These are phyloP conservation scores for Malthinus seriepunctatus DNA, from an alignment of 2,888 invertebrate genomes.

Conservation along the genomic window DNA sequence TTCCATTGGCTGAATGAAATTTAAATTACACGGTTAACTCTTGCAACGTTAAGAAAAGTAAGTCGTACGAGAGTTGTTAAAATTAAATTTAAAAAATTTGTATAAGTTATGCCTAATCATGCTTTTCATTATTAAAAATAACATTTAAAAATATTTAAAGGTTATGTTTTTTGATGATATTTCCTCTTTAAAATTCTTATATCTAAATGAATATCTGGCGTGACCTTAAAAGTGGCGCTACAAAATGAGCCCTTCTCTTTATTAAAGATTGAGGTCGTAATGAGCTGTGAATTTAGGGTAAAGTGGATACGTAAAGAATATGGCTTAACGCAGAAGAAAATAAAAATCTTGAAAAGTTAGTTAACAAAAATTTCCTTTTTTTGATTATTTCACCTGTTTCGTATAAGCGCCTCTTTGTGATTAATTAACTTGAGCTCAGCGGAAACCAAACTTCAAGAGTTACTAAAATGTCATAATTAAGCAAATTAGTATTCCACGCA, in stretches of 20 bases:
- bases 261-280: constrained; percentile 35
- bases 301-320: background rate
- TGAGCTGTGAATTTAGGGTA: constrained; percentile 43
- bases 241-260: constrained; percentile 36
- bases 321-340: background rate
- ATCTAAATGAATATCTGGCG: constrained; percentile 44
- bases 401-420: constrained; percentile 5
- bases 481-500: constrained; percentile 27
- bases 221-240: constrained; percentile 41
- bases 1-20: too few relatives aligned
- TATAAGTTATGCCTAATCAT: constrained; percentile 27
- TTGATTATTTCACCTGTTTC: constrained; percentile 18
- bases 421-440: constrained; percentile 18
- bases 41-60: too few relatives aligned
- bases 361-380: background rate
- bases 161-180: constrained; percentile 30
- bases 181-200: constrained; percentile 33
- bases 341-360: background rate
- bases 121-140: constrained; percentile 33
- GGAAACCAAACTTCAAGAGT: constrained; percentile 15
- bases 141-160: constrained; percentile 32
- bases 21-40: too few relatives aligned
- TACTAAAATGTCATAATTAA: constrained; percentile 25
- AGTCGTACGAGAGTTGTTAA: too few relatives aligned
- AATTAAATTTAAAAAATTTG: background rate